Evolutionary conservation across 2,888 invertebrate genomes (phyloP).

Genomic region (Eupeodes latifasciatus): DNA sequence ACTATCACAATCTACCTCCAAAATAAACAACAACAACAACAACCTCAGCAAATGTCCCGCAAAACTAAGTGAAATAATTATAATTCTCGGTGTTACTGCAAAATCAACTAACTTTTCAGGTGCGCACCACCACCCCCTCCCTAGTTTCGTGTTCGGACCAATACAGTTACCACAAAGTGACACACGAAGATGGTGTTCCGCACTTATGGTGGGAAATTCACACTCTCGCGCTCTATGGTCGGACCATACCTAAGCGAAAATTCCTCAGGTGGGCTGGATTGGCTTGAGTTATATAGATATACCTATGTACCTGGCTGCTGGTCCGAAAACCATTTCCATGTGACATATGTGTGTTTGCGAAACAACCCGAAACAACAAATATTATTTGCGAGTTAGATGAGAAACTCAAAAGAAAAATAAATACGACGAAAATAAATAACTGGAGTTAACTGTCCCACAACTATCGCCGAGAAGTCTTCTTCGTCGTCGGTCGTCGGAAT

Average conservation of each 20-base stretch:
- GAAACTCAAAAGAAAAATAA: slow-evolving; percentile 20
- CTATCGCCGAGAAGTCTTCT: neutral
- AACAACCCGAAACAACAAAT: slow-evolving; percentile 71
- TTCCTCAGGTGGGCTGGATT: slow-evolving; percentile 60
- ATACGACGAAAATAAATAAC: slow-evolving; percentile 60
- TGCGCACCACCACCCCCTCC: slow-evolving; percentile 46
- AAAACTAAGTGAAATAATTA: slow-evolving; percentile 72
- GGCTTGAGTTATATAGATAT: neutral
- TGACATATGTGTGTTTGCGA: slow-evolving; percentile 71
- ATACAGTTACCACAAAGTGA: slow-evolving; percentile 65
- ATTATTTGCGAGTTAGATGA: slow-evolving; percentile 64
- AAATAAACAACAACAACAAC: neutral
- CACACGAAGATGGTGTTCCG: slow-evolving; percentile 64
- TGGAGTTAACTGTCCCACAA: slow-evolving; percentile 71
- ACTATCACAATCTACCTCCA: slow-evolving; percentile 12
- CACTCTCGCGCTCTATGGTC: slow-evolving; percentile 34
- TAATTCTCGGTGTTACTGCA: slow-evolving; percentile 48
- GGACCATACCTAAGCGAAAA: slow-evolving; percentile 21
- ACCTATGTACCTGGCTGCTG: neutral
- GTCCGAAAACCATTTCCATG: slow-evolving; percentile 45
- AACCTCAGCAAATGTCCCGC: slow-evolving; percentile 10
- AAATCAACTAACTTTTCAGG: slow-evolving; percentile 57
- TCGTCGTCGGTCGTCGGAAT: neutral
- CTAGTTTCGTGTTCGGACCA: slow-evolving; percentile 58
- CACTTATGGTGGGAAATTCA: slow-evolving; percentile 69